Evolutionary conservation across 1,140 invertebrate genomes (phyloP).

Genomic region (Drosophila rufa): DNA sequence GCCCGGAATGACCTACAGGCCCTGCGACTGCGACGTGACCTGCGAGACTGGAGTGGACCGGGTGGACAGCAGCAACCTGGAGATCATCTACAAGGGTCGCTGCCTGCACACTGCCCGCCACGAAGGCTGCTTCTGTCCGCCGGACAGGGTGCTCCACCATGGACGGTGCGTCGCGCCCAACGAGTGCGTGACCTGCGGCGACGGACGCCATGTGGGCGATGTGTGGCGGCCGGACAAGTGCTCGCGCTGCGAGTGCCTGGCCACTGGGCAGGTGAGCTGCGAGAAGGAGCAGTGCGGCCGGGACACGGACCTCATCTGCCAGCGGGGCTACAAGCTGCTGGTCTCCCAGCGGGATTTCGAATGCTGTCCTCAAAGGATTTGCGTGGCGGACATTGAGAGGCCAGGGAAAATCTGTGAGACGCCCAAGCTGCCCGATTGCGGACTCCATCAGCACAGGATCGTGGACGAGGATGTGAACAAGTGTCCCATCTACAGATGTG

Average conservation of each 20-base stretch:
- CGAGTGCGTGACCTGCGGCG: slow-evolving; percentile 16
- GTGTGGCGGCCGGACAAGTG: slow-evolving; percentile 20
- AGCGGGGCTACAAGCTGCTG: slow-evolving; percentile 6
- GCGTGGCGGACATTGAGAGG: background rate
- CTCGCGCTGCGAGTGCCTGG: slow-evolving; percentile 1
- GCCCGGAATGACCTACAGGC: slow-evolving; percentile 14
- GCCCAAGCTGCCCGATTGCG: slow-evolving; percentile 13
- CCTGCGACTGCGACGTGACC: slow-evolving; percentile 17
- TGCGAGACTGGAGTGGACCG: slow-evolving; percentile 14
- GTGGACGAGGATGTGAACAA: slow-evolving; percentile 1
- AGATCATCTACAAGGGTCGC: slow-evolving; percentile 13
- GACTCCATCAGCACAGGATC: slow-evolving; percentile 9
- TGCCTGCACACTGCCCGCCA: slow-evolving; percentile 16
- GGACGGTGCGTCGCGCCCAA: slow-evolving; percentile 12
- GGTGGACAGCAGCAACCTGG: slow-evolving; percentile 11
- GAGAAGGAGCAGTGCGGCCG: slow-evolving; percentile 6
- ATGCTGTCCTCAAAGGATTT: slow-evolving; percentile 1
- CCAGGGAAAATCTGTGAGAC: slow-evolving; percentile 4
- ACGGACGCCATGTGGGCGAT: slow-evolving; percentile 14
- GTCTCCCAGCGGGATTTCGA: background rate
- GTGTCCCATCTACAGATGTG: slow-evolving; percentile 18
- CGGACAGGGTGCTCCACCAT: slow-evolving; percentile 11
- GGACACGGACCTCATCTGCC: slow-evolving; percentile 14
- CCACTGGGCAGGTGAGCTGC: slow-evolving; percentile 8
- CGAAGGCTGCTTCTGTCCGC: slow-evolving; percentile 20